Evolutionary conservation across 2,888 invertebrate species (phyloP), one percentile per base, ranked within the genome.

Genomic region (Vandiemenella viatica): DNA sequence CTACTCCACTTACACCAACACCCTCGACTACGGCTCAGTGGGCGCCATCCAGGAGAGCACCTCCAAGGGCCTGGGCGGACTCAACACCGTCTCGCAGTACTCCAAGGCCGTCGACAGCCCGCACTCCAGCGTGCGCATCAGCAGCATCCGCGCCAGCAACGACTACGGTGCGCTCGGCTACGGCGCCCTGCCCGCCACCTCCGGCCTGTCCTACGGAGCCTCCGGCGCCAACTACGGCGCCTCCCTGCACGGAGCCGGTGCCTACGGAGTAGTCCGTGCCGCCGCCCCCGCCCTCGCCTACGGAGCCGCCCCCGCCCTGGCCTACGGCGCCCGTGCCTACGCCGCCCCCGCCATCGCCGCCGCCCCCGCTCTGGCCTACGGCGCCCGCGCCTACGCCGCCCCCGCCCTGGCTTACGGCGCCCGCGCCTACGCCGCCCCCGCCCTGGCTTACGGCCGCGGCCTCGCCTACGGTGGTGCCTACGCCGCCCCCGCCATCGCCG

Each of bases 261-360:
- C 37, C 23, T 4, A 8, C 32, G 37, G 10, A 7, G 10, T 6
- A 26, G 22, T 43, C 22, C 16, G 19, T n/a, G 37, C 26, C 15
- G 18, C 22, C 16, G 42, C 45, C 32, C 43, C 49, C 20, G 45
- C 48, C 15, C 44, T 41, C 6, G 41, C 50, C 0, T 38, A 37
- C 21, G 46, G 43, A 2, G 41, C 22, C 3, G 18, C 18, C 42
- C 18, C 42, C 15, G 42, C 22, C 21, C 20, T 20, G 13, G 42
- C 42, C 20, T 7, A 64, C 65, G 63, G 54, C 58, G 40, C 40
- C 16, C 17, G 40, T 40, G 18, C 38, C 20, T 16, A 19, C 40
- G 32, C 45, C 45, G 45, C 32, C 18, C 20, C 37, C 7, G 40
- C 16, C 19, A 17, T 45, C 5, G 10, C 42, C 20, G 10, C 10